Evolutionary conservation across 2,888 invertebrate species (phyloP).

Genomic region (Kryphioiulus occultus): DNA sequence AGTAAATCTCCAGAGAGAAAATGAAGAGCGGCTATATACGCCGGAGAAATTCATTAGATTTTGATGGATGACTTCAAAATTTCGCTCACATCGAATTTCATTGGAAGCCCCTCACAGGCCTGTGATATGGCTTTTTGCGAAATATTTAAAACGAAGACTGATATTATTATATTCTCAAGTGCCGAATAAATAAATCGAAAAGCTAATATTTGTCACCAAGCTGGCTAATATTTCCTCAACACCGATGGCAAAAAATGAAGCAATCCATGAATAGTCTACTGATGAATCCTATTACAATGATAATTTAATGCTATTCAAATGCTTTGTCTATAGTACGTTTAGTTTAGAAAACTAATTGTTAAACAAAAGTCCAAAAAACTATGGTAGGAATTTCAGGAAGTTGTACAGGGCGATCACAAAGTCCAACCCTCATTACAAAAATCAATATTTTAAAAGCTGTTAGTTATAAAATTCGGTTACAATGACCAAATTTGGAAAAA

Average conservation of each 20-base stretch:
- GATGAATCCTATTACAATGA: too few species aligned
- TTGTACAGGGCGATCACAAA: too few species aligned
- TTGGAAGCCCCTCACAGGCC: background rate
- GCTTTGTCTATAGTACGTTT: too few species aligned
- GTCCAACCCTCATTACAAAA: too few species aligned
- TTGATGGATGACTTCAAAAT: slow-evolving; percentile 35
- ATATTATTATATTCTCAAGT: background rate
- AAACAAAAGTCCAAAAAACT: too few species aligned
- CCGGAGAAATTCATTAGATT: slow-evolving; percentile 1
- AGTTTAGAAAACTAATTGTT: too few species aligned
- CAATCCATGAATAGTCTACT: background rate
- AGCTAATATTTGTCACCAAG: background rate
- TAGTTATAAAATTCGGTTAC: too few species aligned
- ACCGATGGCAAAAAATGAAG: background rate
- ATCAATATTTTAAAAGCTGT: too few species aligned
- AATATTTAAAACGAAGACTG: background rate
- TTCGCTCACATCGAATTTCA: slow-evolving; percentile 16
- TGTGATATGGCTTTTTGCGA: background rate
- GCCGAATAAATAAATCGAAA: background rate
- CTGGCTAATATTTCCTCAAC: background rate
- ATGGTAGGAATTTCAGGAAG: too few species aligned
- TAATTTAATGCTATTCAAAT: too few species aligned
- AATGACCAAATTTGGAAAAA: too few species aligned
- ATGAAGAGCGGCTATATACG: background rate
- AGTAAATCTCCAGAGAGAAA: slow-evolving; percentile 14